Conservation (phyloP, 2,888 invertebrate genomes). For the Cecidostiba fungosa region DNA sequence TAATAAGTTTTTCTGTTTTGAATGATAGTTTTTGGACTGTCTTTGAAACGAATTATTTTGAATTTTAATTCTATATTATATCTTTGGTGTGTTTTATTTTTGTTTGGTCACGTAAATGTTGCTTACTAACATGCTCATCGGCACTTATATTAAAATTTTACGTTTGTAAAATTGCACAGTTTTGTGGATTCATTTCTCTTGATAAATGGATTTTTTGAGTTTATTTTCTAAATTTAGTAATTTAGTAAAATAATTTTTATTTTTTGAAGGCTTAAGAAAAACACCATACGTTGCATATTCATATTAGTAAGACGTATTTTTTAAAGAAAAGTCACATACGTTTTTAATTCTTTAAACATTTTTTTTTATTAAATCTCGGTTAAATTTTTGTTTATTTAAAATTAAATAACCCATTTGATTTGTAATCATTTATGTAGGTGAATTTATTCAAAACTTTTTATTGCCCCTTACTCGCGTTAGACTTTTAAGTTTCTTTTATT, state of each 20-base stretch:
- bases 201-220: not conserved
- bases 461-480: constrained; percentile 3
- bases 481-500: constrained; percentile 46
- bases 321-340: not conserved
- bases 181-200: constrained; percentile 43
- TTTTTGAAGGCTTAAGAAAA: not conserved
- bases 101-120: constrained; percentile 7
- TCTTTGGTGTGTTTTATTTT: not conserved
- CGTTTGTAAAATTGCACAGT: not conserved
- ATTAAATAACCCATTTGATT: constrained; percentile 12
- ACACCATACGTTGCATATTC: not conserved
- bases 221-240: not conserved
- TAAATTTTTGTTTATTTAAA: not conserved
- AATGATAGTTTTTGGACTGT: constrained; percentile 13
- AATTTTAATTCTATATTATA: constrained; percentile 1
- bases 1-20: not conserved
- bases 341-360: not conserved
- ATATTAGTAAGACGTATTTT: not conserved
- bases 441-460: not conserved
- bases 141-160: not conserved
- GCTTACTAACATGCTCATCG: constrained; percentile 37
- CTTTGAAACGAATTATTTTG: constrained; percentile 1
- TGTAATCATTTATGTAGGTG: not conserved
- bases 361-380: not conserved
- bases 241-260: not conserved